Base-by-base conservation (phyloP, 2,888 invertebrate species). In the Hedya salicella region DNA sequence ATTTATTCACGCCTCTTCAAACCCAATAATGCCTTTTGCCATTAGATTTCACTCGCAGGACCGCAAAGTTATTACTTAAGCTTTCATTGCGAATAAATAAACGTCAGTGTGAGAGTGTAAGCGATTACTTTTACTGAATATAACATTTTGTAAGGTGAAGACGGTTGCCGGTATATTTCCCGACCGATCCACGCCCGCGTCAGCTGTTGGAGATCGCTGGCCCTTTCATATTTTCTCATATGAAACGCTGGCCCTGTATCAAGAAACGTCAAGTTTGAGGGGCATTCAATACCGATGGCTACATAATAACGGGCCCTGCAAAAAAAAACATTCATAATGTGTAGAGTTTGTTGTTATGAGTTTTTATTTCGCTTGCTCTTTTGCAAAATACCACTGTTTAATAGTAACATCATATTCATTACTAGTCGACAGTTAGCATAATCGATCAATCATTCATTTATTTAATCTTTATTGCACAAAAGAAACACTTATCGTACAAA, bases 221-320 rank as follows among this genome's bases (percentile, higher is more conserved):
- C 40, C 61, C 66, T 61, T 66, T 66, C 53, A 66, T 66, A 66
- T 66, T 60, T 65, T 61, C 66, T 61, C 66, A 66, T 66, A 66
- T 66, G 60, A 54, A 49, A 40, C 42, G 60, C n/a, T 54, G 39
- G 48, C 46, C 60, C 53, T 66, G 66, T 66, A 66, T 66, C 66
- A 66, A 66, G 49, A 61, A 42, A 66, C 54, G 66, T 66, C 66
- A 66, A 54, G 48, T 61, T 61, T 60, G 66, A 66, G 54, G 19
- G 40, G 48, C 39, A 54, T 66, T 66, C 66, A 61, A 61, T 66
- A 61, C 54, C 62, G n/a, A 46, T 30, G 52, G 60, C 30, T 66
- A 49, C 50, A 39, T 59, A 64, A 64, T 52, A 64, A 64, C 30
- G 52, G 40, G 16, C 52, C 56, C 32, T 36, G 19, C 32, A 52